Evolutionary conservation across 2,888 invertebrate species (phyloP), one percentile per base, ranked within the genome.

Genomic region (Branchipolynoe longqiensis): DNA sequence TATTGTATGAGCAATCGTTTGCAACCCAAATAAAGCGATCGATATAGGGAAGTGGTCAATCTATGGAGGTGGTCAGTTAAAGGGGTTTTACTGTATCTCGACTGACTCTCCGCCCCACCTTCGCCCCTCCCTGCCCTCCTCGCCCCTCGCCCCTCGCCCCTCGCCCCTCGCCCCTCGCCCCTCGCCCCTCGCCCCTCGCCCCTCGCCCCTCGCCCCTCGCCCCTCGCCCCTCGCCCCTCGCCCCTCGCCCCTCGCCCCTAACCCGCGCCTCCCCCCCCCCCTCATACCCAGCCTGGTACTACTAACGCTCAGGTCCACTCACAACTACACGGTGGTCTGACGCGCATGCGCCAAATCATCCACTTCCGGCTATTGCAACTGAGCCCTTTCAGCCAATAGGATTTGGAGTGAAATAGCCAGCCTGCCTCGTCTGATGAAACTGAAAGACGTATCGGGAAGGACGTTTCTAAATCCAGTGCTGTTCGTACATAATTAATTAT

Each of bases 101-200:
- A n/a, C n/a, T n/a, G n/a, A n/a, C n/a, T n/a, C n/a, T n/a, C n/a
- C n/a, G n/a, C n/a, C n/a, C n/a, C n/a, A 78, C 48, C 78, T 78
- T 78, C 36, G 33, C 33, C 69, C 4, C 33, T 33, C 54, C 78
- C 48, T 22, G 62, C n/a, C 69, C 73, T 73, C 73, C 36, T 22
- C 41, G 12, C 33, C 73, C 73, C 73, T 31, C n/a, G 38, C 36
- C 22, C 8, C 8, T 25, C 25, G 12, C 8, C 62, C 8, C 18
- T 48, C 3, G 28, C 31, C 31, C 25, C 62, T 31, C 62, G 1
- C 18, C 38, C 22, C 73, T 25, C 36, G 22, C 73, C 14, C 41
- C 73, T 12, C 2, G 25, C 8, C 36, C 36, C 41, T 2, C 36
- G n/a, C 38, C 14, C 22, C 38, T 40, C 73, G 12, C n/a, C 6